These are phyloP conservation scores for Danio jaintianensis DNA, from an alignment of 2,797 vertebrate genomes.

Conservation along the genomic window DNA sequence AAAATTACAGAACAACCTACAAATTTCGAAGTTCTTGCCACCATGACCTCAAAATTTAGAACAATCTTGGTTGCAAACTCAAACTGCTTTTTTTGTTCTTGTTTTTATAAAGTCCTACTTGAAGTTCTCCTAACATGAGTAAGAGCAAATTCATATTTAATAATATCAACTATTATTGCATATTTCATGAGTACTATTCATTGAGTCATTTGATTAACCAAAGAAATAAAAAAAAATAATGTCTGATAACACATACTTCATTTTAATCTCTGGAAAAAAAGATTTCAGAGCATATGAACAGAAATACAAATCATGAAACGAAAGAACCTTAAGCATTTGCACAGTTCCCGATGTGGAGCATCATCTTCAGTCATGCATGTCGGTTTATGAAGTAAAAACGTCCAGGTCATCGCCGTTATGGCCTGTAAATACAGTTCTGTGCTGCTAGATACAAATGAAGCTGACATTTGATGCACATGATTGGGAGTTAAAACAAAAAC, in stretches of 20 bases:
- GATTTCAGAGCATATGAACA: conserved; percentile 9
- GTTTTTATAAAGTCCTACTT: too few species aligned
- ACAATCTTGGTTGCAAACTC: too few species aligned
- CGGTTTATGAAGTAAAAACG: not conserved
- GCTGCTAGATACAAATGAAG: not conserved
- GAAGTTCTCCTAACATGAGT: too few species aligned
- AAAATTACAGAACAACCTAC: too few species aligned
- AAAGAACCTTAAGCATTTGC: not conserved
- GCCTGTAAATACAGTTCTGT: conserved; percentile 28
- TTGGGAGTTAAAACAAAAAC: not conserved
- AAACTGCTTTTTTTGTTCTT: too few species aligned
- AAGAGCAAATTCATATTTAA: too few species aligned
- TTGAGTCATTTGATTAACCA: not conserved
- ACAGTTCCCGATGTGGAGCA: not conserved
- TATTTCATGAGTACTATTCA: too few species aligned
- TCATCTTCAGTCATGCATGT: not conserved
- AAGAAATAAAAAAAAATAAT: not conserved
- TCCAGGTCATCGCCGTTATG: not conserved
- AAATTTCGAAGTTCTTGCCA: too few species aligned
- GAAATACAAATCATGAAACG: not conserved
- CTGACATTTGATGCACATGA: not conserved
- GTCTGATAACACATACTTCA: not conserved
- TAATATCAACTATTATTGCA: too few species aligned
- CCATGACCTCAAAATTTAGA: too few species aligned
- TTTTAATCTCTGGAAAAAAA: conserved; percentile 41